These are phyloP conservation scores for Temnothorax unifasciatus DNA, from an alignment of 2,888 invertebrate genomes.

Conservation along the genomic window DNA sequence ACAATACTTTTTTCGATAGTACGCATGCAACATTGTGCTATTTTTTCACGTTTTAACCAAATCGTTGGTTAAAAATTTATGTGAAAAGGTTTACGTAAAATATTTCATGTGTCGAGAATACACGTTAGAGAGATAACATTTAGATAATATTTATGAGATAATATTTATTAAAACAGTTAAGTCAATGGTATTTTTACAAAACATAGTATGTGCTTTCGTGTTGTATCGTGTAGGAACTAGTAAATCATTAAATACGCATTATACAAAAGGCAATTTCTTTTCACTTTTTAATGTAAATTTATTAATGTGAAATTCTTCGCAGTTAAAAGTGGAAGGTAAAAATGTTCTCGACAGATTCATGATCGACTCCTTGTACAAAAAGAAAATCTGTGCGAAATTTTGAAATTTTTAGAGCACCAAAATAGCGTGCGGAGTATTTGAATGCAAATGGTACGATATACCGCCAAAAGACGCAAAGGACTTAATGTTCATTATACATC, in stretches of 20 bases:
- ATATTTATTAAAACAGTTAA: neutral
- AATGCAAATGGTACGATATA: constrained; percentile 38
- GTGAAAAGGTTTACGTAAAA: neutral
- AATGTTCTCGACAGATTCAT: neutral
- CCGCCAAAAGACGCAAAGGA: neutral
- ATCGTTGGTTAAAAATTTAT: neutral
- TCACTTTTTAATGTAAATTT: neutral
- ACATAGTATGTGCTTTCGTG: neutral
- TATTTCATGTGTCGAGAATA: neutral
- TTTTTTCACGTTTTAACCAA: too few species aligned
- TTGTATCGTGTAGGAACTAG: neutral
- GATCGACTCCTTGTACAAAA: neutral
- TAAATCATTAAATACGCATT: neutral
- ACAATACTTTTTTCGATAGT: too few species aligned
- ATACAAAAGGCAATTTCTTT: neutral
- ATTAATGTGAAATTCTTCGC: neutral
- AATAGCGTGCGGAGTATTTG: constrained; percentile 3
- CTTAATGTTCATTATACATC: constrained; percentile 65
- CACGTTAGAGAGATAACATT: neutral
- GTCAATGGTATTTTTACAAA: neutral
- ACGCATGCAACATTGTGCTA: too few species aligned
- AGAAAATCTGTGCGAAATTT: neutral
- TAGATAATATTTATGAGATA: neutral
- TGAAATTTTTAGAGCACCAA: constrained; percentile 24
- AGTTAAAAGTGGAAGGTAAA: neutral